Conservation (phyloP, 2,888 invertebrate species). For the Elysia crispata region DNA sequence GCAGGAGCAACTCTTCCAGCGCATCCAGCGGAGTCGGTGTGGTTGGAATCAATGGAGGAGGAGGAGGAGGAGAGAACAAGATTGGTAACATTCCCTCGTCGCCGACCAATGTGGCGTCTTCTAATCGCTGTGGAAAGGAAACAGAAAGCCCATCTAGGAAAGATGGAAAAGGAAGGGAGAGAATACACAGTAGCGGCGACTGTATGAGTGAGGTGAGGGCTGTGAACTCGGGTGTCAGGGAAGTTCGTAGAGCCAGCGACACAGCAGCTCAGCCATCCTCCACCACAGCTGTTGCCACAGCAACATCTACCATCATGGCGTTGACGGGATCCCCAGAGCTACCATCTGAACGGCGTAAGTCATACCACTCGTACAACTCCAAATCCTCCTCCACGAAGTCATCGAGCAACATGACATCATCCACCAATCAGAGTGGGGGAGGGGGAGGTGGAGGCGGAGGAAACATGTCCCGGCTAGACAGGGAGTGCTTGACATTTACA, state of each 20-base stretch:
- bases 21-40: conserved; percentile 58
- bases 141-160: conserved; percentile 9
- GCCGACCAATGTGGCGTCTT: background rate
- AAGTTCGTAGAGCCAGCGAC: background rate
- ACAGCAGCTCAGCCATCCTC: conserved; percentile 5
- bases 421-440: conserved; percentile 78
- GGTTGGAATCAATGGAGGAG: too few species aligned
- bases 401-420: conserved; percentile 84
- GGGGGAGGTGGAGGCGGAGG: conserved; percentile 48
- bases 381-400: conserved; percentile 83
- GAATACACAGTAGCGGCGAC: background rate
- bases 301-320: conserved; percentile 17
- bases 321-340: conserved; percentile 76
- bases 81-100: too few species aligned
- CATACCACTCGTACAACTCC: conserved; percentile 74
- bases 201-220: background rate
- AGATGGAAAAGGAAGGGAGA: background rate
- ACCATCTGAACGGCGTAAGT: conserved; percentile 78
- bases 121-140: conserved; percentile 31
- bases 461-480: conserved; percentile 55
- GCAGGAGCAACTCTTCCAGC: conserved; percentile 66
- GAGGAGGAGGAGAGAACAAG: conserved; percentile 51
- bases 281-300: conserved; percentile 20
- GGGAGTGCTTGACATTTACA: conserved; percentile 86
- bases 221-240: background rate